These are phyloP conservation scores for Azemiops feae DNA, from an alignment of 2,113 vertebrate genomes.

Conservation along the genomic window DNA sequence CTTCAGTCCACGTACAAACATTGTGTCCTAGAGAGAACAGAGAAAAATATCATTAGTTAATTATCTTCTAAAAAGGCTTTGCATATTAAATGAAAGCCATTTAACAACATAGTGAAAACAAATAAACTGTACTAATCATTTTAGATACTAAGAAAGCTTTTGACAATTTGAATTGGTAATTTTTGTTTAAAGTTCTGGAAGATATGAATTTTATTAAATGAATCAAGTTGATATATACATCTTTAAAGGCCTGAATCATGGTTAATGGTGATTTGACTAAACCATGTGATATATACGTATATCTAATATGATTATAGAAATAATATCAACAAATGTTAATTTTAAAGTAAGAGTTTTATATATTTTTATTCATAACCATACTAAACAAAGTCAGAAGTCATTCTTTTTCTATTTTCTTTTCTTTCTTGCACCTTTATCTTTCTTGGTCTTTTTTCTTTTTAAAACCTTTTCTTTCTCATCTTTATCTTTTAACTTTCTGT, in stretches of 20 bases:
- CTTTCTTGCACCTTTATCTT: background rate
- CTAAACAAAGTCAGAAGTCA: background rate
- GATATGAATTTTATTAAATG: background rate
- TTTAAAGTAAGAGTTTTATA: background rate
- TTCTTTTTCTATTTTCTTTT: background rate
- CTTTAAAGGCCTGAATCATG: background rate
- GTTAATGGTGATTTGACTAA: background rate
- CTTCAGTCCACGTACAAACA: slow-evolving; percentile 91
- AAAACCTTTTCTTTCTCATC: background rate
- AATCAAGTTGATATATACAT: background rate
- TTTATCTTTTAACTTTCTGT: background rate
- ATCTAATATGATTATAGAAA: background rate
- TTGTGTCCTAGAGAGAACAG: slow-evolving; percentile 73
- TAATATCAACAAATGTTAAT: background rate
- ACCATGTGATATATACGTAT: background rate
- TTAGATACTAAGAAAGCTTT: background rate
- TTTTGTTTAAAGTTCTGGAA: background rate
- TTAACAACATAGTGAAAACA: background rate
- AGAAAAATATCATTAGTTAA: background rate
- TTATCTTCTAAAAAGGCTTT: background rate
- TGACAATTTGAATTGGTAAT: background rate
- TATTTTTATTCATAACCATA: background rate
- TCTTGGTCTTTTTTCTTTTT: background rate
- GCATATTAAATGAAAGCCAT: background rate
- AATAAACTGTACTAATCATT: background rate